A percentile compares a stretch with the other conserved stretches of the same genome.
Conservation (phyloP, 2,888 invertebrate species). For the Fissipunctia ypsillon region DNA sequence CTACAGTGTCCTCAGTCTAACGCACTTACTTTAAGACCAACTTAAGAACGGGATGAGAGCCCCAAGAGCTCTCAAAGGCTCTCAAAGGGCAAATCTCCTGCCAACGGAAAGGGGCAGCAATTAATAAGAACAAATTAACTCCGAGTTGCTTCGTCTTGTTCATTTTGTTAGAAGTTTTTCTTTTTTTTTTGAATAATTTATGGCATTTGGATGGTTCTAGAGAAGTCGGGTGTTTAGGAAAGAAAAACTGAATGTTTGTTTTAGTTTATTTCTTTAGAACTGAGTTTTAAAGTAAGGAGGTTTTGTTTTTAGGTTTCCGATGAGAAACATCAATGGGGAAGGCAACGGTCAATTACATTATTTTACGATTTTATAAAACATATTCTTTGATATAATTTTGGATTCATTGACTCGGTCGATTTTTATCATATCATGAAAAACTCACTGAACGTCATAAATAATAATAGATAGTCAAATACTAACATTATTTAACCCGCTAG, state of each 20-base stretch:
- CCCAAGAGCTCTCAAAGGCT: conserved; percentile 40
- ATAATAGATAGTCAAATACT: no score
- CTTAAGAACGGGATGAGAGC: conserved; percentile 45
- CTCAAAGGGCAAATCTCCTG: conserved; percentile 46
- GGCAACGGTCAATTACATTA: no score
- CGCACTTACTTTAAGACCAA: conserved; percentile 39
- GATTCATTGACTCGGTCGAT: no score
- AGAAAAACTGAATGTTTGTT: neutral
- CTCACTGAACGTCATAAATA: no score
- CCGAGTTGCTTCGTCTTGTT: conserved; percentile 33
- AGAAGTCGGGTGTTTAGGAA: neutral
- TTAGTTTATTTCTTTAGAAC: neutral
- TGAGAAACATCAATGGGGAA: no score
- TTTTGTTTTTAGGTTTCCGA: neutral
- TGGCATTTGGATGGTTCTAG: conserved; percentile 21
- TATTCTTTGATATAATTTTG: no score
- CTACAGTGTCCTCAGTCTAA: neutral
- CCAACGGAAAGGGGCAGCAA: conserved; percentile 37
- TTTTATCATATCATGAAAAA: no score
- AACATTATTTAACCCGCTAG: no score
- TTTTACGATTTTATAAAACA: no score
- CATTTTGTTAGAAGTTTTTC: conserved; percentile 36
- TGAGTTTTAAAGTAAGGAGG: neutral
- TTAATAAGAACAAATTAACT: conserved; percentile 62
- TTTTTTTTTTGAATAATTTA: conserved; percentile 35